These are phyloP conservation scores for Spermophilus dauricus DNA, from an alignment of 2,113 vertebrate genomes.

Conservation along the genomic window DNA sequence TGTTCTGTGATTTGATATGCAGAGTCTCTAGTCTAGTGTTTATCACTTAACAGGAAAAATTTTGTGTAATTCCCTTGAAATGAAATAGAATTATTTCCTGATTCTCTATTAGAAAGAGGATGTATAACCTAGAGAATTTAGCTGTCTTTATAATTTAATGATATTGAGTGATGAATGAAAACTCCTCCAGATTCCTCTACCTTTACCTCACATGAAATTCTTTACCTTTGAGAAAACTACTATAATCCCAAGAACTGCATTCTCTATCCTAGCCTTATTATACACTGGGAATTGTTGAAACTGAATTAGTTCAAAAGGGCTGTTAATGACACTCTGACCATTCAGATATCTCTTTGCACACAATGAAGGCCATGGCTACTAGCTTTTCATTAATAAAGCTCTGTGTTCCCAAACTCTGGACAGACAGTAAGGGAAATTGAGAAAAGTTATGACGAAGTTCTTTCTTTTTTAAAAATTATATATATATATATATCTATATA, in stretches of 20 bases:
- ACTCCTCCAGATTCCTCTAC: not conserved
- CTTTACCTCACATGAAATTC: not conserved
- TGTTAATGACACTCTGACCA: not conserved
- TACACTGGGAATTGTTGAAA: not conserved
- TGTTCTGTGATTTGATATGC: not conserved
- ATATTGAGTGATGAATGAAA: not conserved
- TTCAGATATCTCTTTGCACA: constrained; percentile 27
- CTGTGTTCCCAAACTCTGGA: not conserved
- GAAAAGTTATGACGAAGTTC: not conserved
- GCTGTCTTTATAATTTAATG: constrained; percentile 14
- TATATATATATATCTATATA: too few species aligned
- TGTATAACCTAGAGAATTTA: constrained; percentile 43
- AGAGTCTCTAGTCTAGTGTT: constrained; percentile 2
- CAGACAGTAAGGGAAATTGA: not conserved
- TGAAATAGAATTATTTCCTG: constrained; percentile 41
- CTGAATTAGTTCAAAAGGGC: not conserved
- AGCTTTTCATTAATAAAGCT: not conserved
- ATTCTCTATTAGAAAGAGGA: constrained; percentile 52
- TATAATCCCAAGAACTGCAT: not conserved
- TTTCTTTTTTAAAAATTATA: not conserved
- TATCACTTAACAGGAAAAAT: constrained; percentile 29
- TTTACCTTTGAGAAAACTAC: constrained; percentile 22
- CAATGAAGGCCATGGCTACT: not conserved
- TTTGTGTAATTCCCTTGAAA: constrained; percentile 46
- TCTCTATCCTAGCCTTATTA: not conserved